Percentiles rank a stretch among this genome's conserved stretches.
Conservation (phyloP, 2,888 invertebrate species). For the Conus canariensis region DNA sequence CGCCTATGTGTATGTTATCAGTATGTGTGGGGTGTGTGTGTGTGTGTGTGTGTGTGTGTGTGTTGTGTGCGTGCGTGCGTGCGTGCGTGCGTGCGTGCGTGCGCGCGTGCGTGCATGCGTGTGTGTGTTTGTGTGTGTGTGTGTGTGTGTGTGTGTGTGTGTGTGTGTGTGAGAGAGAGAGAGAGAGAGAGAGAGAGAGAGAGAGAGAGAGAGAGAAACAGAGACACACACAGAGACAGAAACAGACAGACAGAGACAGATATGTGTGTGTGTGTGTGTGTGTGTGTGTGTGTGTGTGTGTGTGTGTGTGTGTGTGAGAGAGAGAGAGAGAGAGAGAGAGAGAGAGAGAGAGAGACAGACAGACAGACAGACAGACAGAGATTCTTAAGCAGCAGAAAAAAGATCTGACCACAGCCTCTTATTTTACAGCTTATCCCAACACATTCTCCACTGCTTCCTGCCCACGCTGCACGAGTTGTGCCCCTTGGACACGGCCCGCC, state of each 20-base stretch:
- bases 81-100: no score
- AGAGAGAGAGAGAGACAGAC: background rate
- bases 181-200: background rate
- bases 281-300: background rate
- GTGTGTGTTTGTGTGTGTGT: background rate
- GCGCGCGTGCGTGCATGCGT: no score
- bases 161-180: background rate
- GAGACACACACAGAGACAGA: no score
- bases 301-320: background rate
- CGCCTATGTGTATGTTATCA: no score
- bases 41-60: no score
- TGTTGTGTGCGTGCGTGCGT: background rate
- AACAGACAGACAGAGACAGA: background rate
- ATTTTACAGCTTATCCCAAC: background rate
- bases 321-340: background rate
- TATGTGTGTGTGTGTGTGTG: background rate
- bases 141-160: background rate
- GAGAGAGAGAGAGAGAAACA: no score
- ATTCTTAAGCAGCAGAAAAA: background rate
- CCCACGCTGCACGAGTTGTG: slow-evolving; percentile 3
- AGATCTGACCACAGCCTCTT: background rate
- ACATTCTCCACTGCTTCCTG: background rate
- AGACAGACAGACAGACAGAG: background rate
- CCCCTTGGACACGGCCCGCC: background rate
- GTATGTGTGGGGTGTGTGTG: no score